Base-by-base conservation (phyloP, 2,888 invertebrate genomes). In the Temnothorax rugatulus region DNA sequence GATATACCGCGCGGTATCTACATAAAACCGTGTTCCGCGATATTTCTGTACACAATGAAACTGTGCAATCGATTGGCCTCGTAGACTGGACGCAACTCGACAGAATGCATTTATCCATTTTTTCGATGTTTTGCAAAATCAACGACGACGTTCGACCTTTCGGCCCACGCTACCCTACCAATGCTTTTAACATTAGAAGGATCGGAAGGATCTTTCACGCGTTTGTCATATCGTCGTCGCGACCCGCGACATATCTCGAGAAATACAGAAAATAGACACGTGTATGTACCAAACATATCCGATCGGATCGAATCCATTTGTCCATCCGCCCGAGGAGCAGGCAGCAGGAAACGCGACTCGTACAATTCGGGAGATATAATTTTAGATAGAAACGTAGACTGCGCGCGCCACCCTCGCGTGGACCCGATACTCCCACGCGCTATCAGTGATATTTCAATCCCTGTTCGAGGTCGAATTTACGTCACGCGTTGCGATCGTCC, bases 301-400 rank as follows among this genome's bases (percentile, higher is more conserved):
- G 38, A 8, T 54, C 52, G 44, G 57, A 69, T 77, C 77, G 38
- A 13, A 76, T 54, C 59, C 38, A 73, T 73, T 81, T 61, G 47
- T 73, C 18, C 59, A 47, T 47, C 47, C 25, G 47, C 1, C 21
- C 68, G 76, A 77, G 41, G n/a, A 66, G 18, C 50, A 38, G 47
- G n/a, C 11, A 41, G 18, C 44, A 38, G 59, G 73, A 71, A 73
- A 52, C 71, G 38, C 71, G 71, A 59, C 57, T 71, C 59, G 47
- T 47, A 29, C 66, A 73, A 81, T 81, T 73, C 50, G 73, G 47
- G 47, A 71, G 79, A 81, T 81, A 81, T 61, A 81, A 81, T 73
- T 81, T 73, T 81, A 81, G 79, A 81, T 81, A 73, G 79, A 73
- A 47, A 76, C 50, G 52, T 68, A 66, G 3, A 54, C 18, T 21